Conservation (phyloP, 2,797 vertebrate species). For the Leuciscus waleckii region DNA sequence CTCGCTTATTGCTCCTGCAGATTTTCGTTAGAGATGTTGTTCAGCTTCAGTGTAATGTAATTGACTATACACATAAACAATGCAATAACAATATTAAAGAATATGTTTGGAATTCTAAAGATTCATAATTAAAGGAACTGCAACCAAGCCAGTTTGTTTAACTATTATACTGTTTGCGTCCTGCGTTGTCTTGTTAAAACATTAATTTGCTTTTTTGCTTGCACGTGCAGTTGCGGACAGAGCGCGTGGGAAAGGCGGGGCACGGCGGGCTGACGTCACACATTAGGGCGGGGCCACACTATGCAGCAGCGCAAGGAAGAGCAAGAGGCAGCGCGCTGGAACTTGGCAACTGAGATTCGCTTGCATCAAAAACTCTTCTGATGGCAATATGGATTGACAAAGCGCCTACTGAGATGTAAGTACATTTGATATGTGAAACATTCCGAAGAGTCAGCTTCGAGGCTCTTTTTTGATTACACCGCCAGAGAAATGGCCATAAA, state of each 20-base stretch:
- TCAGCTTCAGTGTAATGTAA: not conserved
- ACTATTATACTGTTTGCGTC: not conserved
- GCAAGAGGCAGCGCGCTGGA: constrained; percentile 17
- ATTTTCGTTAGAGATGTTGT: not conserved
- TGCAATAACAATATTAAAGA: not conserved
- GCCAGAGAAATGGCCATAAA: not conserved
- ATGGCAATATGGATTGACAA: constrained; percentile 44
- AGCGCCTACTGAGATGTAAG: constrained; percentile 34
- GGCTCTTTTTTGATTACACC: not conserved
- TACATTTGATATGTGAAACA: constrained; percentile 22
- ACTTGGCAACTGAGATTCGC: constrained; percentile 25
- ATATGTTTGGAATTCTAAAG: not conserved
- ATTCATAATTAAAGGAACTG: not conserved
- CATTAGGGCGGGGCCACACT: constrained; percentile 45
- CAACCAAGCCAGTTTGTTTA: not conserved
- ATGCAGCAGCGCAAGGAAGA: constrained; percentile 52
- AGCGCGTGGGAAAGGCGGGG: constrained; percentile 54
- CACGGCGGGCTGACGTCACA: not conserved
- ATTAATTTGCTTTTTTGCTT: not conserved
- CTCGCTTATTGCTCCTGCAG: not conserved
- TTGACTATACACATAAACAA: not conserved
- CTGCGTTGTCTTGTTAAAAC: not conserved
- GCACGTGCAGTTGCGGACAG: constrained; percentile 56
- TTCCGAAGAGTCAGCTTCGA: not conserved
- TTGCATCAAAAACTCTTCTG: constrained; percentile 11